These are phyloP conservation scores for Pseudachorutes palmiensis DNA, from an alignment of 1,140 invertebrate species.

Conservation along the genomic window DNA sequence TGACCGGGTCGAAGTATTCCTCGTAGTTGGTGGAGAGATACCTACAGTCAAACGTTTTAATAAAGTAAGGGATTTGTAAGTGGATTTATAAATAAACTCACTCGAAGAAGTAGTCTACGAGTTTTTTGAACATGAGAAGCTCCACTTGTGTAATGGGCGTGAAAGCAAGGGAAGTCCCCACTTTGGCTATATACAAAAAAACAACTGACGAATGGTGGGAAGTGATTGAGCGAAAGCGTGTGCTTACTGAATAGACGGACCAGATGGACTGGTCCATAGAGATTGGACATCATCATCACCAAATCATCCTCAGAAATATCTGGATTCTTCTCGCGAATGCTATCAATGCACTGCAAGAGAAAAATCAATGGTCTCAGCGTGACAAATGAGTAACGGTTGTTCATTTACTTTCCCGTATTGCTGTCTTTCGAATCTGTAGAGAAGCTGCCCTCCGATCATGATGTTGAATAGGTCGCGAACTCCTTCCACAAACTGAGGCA, in stretches of 20 bases:
- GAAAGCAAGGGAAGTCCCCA: neutral
- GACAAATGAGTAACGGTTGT: neutral
- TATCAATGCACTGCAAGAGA: neutral
- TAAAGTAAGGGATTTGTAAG: neutral
- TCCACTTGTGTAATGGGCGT: neutral
- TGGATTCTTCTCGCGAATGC: neutral
- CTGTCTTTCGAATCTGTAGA: neutral
- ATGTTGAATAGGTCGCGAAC: neutral
- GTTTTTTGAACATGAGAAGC: neutral
- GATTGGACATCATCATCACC: neutral
- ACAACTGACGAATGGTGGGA: neutral
- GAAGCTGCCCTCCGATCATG: neutral
- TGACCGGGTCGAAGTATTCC: neutral
- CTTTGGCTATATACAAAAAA: neutral
- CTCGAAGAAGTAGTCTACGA: neutral
- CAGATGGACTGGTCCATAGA: neutral
- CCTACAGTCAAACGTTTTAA: neutral
- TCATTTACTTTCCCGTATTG: neutral
- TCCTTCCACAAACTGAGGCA: neutral
- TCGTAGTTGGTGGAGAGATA: neutral
- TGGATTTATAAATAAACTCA: neutral
- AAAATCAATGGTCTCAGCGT: neutral
- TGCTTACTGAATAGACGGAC: neutral
- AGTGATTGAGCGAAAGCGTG: neutral
- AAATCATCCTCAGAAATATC: neutral